Percentiles rank a stretch among this genome's conserved stretches.
phyloP scores from a whole-genome alignment of 2,113 vertebrate genomes.

The Cinclus cinclus region DNA sequence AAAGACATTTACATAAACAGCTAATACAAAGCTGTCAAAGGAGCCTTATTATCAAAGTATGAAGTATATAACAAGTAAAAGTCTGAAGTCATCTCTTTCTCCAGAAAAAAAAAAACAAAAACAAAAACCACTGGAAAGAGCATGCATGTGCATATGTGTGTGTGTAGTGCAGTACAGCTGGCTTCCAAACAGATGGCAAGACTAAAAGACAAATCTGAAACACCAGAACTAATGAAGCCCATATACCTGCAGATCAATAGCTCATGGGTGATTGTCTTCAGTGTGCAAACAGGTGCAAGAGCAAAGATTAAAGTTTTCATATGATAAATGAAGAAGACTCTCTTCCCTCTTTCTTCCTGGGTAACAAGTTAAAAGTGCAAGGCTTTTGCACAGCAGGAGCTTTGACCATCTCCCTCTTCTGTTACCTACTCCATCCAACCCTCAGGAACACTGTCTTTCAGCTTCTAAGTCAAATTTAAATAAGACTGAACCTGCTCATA shows the following conservation, averaged over 20 bases:
- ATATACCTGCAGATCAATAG: neutral
- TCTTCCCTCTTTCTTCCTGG: neutral
- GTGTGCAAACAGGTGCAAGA: neutral
- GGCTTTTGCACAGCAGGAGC: neutral
- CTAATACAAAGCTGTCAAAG: neutral
- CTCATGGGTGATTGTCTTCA: neutral
- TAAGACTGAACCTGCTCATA: neutral
- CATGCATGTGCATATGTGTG: too few species aligned
- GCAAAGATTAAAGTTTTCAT: neutral
- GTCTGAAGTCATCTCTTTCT: neutral
- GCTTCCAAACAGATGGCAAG: neutral
- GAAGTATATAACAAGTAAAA: neutral
- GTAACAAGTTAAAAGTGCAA: neutral
- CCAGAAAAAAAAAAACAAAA: neutral
- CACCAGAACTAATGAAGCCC: neutral
- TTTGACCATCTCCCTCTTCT: neutral
- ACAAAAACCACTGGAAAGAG: neutral
- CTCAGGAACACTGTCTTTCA: neutral
- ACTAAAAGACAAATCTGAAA: neutral
- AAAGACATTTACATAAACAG: neutral
- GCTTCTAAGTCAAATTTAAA: neutral
- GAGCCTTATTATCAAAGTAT: neutral
- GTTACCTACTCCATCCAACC: neutral
- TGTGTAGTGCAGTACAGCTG: neutral
- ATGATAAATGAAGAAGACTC: neutral